Evolutionary conservation across 2,797 vertebrate genomes (phyloP).

Genomic region (Helicolenus hilgendorfi): DNA sequence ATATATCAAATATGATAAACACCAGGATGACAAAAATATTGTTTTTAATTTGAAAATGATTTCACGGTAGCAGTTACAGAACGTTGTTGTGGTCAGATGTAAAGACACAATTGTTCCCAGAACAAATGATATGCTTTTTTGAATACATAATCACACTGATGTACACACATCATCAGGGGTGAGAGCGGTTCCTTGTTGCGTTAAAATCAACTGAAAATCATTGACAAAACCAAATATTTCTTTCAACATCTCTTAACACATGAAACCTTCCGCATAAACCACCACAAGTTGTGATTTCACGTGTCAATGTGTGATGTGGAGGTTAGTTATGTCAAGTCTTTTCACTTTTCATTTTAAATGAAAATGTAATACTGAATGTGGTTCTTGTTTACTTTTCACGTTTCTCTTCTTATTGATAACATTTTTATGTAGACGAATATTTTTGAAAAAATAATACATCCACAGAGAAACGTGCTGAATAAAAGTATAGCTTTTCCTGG

Average conservation of each 20-base stretch:
- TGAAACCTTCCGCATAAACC: constrained; percentile 50
- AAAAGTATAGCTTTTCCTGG: not conserved
- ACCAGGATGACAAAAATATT: not conserved
- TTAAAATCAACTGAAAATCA: constrained; percentile 1
- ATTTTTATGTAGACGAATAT: not conserved
- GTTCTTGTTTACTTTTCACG: not conserved
- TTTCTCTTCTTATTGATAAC: not conserved
- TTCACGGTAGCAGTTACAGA: not conserved
- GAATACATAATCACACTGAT: not conserved
- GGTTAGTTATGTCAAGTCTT: not conserved
- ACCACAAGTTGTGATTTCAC: constrained; percentile 36
- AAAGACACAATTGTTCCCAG: not conserved
- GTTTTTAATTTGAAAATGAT: not conserved
- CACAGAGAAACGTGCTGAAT: not conserved
- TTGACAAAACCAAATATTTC: constrained; percentile 10
- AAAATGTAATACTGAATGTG: not conserved
- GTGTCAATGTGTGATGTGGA: constrained; percentile 11
- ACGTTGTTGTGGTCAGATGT: not conserved
- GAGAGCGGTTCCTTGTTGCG: not conserved
- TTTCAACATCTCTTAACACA: constrained; percentile 6
- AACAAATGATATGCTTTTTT: not conserved
- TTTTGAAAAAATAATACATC: not conserved
- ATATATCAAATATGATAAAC: not conserved
- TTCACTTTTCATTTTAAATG: constrained; percentile 21
- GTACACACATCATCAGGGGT: not conserved